Base-by-base conservation (phyloP, 2,797 vertebrate genomes). In the Muraenolepis orangiensis region DNA sequence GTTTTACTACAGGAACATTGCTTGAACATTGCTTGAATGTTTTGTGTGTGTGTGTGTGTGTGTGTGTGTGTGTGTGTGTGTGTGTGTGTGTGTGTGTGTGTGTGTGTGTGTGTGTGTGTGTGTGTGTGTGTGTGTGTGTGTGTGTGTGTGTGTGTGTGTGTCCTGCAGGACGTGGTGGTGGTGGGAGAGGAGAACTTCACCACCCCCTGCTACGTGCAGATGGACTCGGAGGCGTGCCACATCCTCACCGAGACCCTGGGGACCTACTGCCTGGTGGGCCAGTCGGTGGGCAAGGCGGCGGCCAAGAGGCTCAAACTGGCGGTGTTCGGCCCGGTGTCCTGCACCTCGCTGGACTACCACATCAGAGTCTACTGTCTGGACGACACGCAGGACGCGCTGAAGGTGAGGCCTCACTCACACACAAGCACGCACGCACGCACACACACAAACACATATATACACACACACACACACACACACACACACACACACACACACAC, bases 101-200 rank as follows among this genome's bases (percentile, higher is more conserved):
- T 20, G 1, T 46, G 20, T 46, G 42, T 46, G 0, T 46, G 18
- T 20, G 16, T 46, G 14, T 46, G 42, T 46, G n/a, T n/a, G n/a
- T n/a, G n/a, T n/a, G n/a, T n/a, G n/a, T n/a, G n/a, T n/a, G n/a
- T n/a, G n/a, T n/a, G n/a, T n/a, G n/a, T n/a, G n/a, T n/a, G n/a
- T n/a, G n/a, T n/a, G n/a, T 82, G 18, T 73, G 72, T 28, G 20
- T 68, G n/a, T 82, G 64, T 78, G 23, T 82, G 11, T 82, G 0
- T 81, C 70, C 66, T 75, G 28, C 88, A 99, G 98, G 98, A 99
- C 12, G 95, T 99, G 74, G 97, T 99, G 72, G 94, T 96, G 7
- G 96, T 99, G 0, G 97, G 98, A 34, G 97, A 98, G 82, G 98
- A 99, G 85, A 98, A 98, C 92, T 98, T 98, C 88, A 98, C 96